Conservation (phyloP, 2,113 vertebrate species). For the Macroglossus sobrinus region DNA sequence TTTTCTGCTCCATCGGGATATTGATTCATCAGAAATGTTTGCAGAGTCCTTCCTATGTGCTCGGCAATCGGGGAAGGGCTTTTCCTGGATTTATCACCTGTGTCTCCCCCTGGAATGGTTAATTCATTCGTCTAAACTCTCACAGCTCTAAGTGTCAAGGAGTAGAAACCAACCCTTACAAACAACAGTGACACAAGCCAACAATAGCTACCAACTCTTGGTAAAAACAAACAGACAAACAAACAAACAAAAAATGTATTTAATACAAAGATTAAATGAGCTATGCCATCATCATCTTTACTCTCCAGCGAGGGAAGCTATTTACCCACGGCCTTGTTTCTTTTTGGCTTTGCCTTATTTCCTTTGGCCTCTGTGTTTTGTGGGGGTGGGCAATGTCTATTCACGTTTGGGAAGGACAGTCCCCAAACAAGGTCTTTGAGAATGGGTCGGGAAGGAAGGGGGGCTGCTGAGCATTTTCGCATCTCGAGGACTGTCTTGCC, state of each 20-base stretch:
- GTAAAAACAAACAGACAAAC: not conserved
- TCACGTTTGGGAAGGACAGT: not conserved
- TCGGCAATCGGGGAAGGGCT: not conserved
- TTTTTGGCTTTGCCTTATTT: not conserved
- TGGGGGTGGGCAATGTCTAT: too few relatives aligned
- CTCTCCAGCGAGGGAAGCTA: not conserved
- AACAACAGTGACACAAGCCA: not conserved
- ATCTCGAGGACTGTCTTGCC: not conserved
- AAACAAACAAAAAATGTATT: not conserved
- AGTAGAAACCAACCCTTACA: not conserved
- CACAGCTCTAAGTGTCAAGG: not conserved
- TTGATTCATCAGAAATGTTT: not conserved
- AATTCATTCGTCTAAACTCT: not conserved
- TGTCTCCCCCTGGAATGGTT: too few relatives aligned
- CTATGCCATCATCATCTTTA: rapidly evolving
- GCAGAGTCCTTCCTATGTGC: not conserved
- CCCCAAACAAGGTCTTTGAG: not conserved
- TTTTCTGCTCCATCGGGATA: not conserved
- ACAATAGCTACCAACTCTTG: not conserved
- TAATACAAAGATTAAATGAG: not conserved
- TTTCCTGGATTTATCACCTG: not conserved
- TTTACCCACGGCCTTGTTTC: rapidly evolving
- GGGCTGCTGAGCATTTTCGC: not conserved
- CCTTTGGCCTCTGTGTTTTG: not conserved
- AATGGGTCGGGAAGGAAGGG: too few relatives aligned